Percentiles rank a stretch among this genome's conserved stretches.
Conservation (phyloP, 2,888 invertebrate genomes). For the Emmelina monodactyla region DNA sequence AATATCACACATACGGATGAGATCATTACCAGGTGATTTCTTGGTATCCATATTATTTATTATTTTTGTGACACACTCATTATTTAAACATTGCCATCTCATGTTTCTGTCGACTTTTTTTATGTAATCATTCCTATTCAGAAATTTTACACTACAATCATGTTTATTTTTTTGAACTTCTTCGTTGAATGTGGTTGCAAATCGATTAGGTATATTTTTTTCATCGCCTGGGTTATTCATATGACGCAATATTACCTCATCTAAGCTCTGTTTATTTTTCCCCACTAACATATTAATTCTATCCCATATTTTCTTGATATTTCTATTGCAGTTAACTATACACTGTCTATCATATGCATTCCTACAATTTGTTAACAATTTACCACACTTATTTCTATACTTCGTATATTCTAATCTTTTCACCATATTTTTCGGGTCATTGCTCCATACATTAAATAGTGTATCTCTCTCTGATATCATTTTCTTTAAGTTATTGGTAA, state of each 20-base stretch:
- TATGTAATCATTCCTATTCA: slow-evolving; percentile 3
- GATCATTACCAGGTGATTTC: neutral
- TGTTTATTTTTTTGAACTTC: slow-evolving; percentile 10
- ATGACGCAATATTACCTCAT: slow-evolving; percentile 4
- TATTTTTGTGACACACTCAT: neutral
- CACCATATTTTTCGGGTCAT: slow-evolving; percentile 14
- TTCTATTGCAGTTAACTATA: slow-evolving; percentile 8
- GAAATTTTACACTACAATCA: slow-evolving; percentile 4
- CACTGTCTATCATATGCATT: slow-evolving; percentile 7
- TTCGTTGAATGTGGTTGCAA: neutral
- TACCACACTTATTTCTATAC: slow-evolving; percentile 10
- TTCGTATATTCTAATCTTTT: slow-evolving; percentile 13
- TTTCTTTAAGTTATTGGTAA: slow-evolving; percentile 1
- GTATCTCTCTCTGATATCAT: slow-evolving; percentile 11
- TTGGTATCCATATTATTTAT: neutral
- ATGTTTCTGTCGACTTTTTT: slow-evolving; percentile 2
- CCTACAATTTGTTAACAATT: slow-evolving; percentile 6
- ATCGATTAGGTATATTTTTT: slow-evolving; percentile 1
- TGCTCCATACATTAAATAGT: slow-evolving; percentile 11
- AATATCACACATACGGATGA: neutral
- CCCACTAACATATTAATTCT: slow-evolving; percentile 6
- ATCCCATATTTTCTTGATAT: slow-evolving; percentile 9
- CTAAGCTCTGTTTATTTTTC: slow-evolving; percentile 6
- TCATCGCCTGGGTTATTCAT: neutral
- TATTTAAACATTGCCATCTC: slow-evolving; percentile 8